Evolutionary conservation across 2,113 vertebrate genomes (phyloP).

Genomic region (Silurus asotus): DNA sequence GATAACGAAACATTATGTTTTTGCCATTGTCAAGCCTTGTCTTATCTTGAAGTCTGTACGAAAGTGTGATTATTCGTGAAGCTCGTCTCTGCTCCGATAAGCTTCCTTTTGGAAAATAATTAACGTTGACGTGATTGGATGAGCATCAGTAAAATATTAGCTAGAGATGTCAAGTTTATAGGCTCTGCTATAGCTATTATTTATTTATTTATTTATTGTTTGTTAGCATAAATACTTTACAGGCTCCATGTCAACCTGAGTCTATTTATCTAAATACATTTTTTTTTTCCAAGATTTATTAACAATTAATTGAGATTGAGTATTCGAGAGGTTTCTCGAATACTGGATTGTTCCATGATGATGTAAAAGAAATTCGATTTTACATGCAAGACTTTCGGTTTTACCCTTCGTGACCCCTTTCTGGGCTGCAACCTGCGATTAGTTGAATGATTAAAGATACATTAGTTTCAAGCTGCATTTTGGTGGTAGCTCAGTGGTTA

Average conservation of each 20-base stretch:
- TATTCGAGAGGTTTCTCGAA: background rate
- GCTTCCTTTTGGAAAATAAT: background rate
- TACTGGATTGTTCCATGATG: background rate
- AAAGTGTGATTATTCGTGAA: background rate
- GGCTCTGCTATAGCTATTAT: too few relatives aligned
- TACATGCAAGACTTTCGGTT: background rate
- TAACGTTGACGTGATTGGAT: background rate
- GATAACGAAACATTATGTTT: background rate
- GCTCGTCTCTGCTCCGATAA: background rate
- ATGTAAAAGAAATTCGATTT: background rate
- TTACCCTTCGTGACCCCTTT: background rate
- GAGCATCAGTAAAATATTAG: background rate
- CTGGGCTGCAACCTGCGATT: background rate
- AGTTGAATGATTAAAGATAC: background rate
- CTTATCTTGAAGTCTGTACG: background rate
- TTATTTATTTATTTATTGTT: background rate
- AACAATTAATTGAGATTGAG: background rate
- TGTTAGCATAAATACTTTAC: background rate
- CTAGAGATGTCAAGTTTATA: background rate
- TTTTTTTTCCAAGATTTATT: background rate
- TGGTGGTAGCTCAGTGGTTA: too few relatives aligned
- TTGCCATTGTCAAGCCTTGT: background rate
- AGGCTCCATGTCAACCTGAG: background rate
- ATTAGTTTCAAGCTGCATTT: background rate
- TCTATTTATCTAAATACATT: background rate